A percentile compares a stretch with the other conserved stretches of the same genome.
phyloP scores from a whole-genome alignment of 2,113 vertebrate genomes.

The Microcebus murinus region DNA sequence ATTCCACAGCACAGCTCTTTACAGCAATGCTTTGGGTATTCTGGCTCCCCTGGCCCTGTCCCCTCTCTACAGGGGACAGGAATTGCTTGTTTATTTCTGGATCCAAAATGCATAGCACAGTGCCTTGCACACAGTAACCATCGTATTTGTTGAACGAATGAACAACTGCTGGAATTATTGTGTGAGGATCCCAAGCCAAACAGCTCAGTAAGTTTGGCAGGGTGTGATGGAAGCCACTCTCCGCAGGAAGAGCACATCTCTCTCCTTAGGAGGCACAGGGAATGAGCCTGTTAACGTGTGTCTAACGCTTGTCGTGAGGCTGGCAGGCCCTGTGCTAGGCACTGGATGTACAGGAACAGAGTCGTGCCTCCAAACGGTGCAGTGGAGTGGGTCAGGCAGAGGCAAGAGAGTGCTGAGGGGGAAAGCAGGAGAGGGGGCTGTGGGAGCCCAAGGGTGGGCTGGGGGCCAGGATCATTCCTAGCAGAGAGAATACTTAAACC shows the following conservation, averaged over 20 bases:
- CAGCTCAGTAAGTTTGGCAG: not conserved
- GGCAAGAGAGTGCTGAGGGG: not conserved
- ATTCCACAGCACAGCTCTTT: not conserved
- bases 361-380: not conserved
- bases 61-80: not conserved
- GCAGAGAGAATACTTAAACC: not conserved
- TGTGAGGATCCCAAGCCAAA: not conserved
- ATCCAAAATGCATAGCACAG: not conserved
- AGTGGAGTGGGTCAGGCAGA: not conserved
- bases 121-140: not conserved
- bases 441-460: not conserved
- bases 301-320: not conserved
- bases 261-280: not conserved
- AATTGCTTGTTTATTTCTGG: not conserved
- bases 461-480: not conserved
- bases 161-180: not conserved
- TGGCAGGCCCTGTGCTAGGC: not conserved
- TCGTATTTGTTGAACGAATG: not conserved
- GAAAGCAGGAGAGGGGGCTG: not conserved
- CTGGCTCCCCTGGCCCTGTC: not conserved
- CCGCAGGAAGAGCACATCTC: not conserved
- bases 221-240: not conserved
- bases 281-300: not conserved
- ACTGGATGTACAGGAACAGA: not conserved
- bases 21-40: not conserved